These are phyloP conservation scores for Gambelia wislizenii DNA, from an alignment of 2,797 vertebrate genomes.

Conservation along the genomic window DNA sequence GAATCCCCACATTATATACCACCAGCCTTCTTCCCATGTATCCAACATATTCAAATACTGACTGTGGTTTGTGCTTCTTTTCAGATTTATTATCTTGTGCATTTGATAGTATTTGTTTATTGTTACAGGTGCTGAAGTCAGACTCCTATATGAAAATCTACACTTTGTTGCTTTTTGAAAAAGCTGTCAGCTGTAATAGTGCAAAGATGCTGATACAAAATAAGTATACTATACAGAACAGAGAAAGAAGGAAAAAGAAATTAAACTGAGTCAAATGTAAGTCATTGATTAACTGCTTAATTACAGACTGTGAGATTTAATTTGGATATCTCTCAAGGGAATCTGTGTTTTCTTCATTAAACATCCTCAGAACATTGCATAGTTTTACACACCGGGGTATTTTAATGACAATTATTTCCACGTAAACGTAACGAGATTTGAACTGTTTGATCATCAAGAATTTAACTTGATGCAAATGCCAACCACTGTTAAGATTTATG, in stretches of 20 bases:
- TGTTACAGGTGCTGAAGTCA: background rate
- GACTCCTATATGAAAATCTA: background rate
- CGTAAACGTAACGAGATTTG: background rate
- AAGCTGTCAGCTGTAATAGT: background rate
- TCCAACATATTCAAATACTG: background rate
- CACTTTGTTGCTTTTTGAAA: background rate
- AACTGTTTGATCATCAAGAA: background rate
- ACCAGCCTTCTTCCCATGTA: no score
- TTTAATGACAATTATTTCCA: background rate
- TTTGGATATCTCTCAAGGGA: background rate
- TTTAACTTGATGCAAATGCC: background rate
- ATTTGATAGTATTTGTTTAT: background rate
- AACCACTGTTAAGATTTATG: background rate
- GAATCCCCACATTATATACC: no score
- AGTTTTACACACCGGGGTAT: background rate
- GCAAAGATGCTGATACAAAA: background rate
- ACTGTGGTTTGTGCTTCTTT: background rate
- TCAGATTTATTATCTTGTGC: background rate
- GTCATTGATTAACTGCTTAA: background rate
- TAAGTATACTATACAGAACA: background rate
- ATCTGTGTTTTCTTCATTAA: background rate
- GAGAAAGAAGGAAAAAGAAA: background rate
- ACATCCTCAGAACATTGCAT: background rate
- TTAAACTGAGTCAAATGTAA: background rate
- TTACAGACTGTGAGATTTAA: background rate